These are phyloP conservation scores for Lepidurus apus DNA, from an alignment of 1,140 invertebrate genomes.

Conservation along the genomic window DNA sequence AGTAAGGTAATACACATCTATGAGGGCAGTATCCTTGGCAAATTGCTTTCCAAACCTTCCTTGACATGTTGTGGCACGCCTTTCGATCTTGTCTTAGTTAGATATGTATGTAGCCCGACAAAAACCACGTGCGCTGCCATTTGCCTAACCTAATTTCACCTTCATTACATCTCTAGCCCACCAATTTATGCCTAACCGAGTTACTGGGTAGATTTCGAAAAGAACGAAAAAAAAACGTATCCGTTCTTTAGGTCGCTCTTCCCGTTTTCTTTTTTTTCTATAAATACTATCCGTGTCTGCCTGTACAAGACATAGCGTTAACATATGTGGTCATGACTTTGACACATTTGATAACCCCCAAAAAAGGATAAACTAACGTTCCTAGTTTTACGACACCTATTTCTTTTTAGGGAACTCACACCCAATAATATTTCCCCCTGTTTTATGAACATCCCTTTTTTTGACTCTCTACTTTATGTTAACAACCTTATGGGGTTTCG, in stretches of 20 bases:
- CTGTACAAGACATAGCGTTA: neutral
- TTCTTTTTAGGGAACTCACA: neutral
- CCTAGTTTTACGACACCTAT: neutral
- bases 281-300: neutral
- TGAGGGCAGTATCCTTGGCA: neutral
- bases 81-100: neutral
- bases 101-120: neutral
- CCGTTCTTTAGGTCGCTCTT: too few species aligned
- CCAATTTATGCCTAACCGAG: neutral
- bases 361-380: constrained; percentile 8
- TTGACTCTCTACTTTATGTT: neutral
- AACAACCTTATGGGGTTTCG: constrained; percentile 8
- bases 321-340: constrained; percentile 10
- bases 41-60: neutral
- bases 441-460: neutral
- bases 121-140: neutral
- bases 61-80: neutral
- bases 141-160: neutral
- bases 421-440: neutral
- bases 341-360: constrained; percentile 8
- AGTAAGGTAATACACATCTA: neutral
- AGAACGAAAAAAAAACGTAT: neutral
- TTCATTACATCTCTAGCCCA: neutral
- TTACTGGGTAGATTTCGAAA: neutral
- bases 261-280: neutral